phyloP scores from a whole-genome alignment of 2,797 vertebrate species.

The Chaetodon trifasciatus region DNA sequence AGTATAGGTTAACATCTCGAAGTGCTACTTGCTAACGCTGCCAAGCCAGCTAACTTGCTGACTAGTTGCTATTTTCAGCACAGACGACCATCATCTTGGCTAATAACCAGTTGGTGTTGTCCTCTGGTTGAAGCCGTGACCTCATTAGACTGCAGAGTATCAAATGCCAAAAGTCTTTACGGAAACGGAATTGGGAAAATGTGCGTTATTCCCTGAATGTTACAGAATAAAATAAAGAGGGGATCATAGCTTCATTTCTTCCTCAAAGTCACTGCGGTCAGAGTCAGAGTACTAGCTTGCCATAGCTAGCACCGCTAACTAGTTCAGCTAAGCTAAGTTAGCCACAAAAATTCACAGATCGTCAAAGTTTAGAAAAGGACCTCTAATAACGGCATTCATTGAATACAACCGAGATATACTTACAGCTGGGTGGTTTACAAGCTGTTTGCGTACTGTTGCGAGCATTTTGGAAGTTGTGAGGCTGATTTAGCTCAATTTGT shows the following conservation, averaged over 20 bases:
- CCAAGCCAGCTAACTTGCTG: conserved; percentile 33
- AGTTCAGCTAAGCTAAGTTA: conserved; percentile 58
- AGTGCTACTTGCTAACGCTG: neutral
- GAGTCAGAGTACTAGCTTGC: neutral
- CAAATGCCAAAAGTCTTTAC: rapidly evolving
- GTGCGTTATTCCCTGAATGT: rapidly evolving
- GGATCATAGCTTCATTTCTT: rapidly evolving
- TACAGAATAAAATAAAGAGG: rapidly evolving
- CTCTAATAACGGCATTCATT: rapidly evolving
- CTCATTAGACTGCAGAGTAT: conserved; percentile 38
- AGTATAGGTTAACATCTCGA: neutral
- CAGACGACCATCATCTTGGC: neutral
- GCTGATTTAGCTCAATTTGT: conserved; percentile 31
- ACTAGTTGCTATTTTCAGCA: conserved; percentile 35
- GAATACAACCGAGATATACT: conserved; percentile 43
- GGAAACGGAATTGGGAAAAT: rapidly evolving
- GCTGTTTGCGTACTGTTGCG: conserved; percentile 70
- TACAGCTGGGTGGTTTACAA: conserved; percentile 84
- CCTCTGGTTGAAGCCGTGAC: conserved; percentile 1
- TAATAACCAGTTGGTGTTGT: neutral
- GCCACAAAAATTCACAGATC: conserved; percentile 23
- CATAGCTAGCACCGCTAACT: conserved; percentile 55
- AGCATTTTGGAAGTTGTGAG: conserved; percentile 69
- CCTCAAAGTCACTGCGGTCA: conserved; percentile 60
- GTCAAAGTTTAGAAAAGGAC: neutral